Evolutionary conservation across 2,888 invertebrate species (phyloP).

Genomic region (Chydorus sphaericus): DNA sequence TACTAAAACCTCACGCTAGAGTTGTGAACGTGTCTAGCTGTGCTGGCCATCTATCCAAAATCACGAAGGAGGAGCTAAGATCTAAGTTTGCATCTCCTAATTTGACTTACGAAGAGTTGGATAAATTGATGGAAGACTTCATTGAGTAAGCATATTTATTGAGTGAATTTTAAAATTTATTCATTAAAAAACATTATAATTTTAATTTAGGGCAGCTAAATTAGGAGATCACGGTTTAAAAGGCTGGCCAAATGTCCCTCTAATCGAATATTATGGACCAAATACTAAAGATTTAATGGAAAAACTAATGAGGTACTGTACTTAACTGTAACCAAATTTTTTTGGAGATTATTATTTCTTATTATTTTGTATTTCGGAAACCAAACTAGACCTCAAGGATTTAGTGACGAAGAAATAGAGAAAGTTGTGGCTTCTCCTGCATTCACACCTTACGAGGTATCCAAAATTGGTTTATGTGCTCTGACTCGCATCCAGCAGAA

Average conservation of each 20-base stretch:
- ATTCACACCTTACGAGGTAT: conserved; percentile 45
- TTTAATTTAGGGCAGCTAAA: conserved; percentile 27
- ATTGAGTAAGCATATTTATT: conserved; percentile 35
- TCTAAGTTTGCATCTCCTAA: conserved; percentile 38
- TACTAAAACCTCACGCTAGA: conserved; percentile 49
- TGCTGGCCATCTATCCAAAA: conserved; percentile 43
- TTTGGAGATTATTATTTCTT: too few relatives aligned
- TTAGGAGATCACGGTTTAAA: conserved; percentile 31
- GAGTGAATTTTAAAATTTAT: not conserved
- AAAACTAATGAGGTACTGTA: too few relatives aligned
- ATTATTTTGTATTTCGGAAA: too few relatives aligned
- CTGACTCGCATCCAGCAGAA: conserved; percentile 46
- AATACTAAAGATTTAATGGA: too few relatives aligned
- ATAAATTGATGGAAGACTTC: conserved; percentile 47
- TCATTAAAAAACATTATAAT: too few relatives aligned
- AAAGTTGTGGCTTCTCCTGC: too few relatives aligned
- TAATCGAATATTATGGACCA: too few relatives aligned
- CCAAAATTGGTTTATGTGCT: conserved; percentile 58
- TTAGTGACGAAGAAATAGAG: too few relatives aligned
- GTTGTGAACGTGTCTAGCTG: conserved; percentile 63
- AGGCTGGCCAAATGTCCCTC: too few relatives aligned
- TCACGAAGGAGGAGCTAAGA: conserved; percentile 41
- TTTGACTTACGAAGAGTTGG: conserved; percentile 43
- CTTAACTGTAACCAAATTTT: too few relatives aligned
- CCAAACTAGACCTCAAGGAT: too few relatives aligned